Evolutionary conservation across 2,797 vertebrate species (phyloP), one percentile per base, ranked within the genome.

Genomic region (Galagoides demidoff): DNA sequence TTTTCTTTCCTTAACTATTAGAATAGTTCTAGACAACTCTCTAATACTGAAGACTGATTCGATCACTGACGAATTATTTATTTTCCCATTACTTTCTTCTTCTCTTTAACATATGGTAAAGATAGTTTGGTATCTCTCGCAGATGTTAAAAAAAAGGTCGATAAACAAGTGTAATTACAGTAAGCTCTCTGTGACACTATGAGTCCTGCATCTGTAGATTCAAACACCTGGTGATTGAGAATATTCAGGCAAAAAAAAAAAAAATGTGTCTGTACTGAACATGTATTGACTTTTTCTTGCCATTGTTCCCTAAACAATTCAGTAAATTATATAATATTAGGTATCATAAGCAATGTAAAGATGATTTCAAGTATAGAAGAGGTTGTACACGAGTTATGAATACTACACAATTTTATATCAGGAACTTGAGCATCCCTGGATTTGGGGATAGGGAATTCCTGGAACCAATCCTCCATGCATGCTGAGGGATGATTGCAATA

Each of bases 61-160:
- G 55, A 68, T 49, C 87, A 78, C 19, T 34, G 37, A 83, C 78
- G 13, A 83, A 25, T n/a, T 76, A 90, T 89, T 85, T 90, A 88
- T 4, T 14, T 85, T 13, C 2, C 61, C 31, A 85, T 59, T 84
- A 57, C 23, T 37, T 84, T 88, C 49, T 11, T 81, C 49, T 88
- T 85, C n/a, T 70, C 73, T 89, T 31, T 29, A 81, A 63, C 5
- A 78, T 86, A 86, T 27, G 7, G 25, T 83, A 90, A 52, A 61
- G n/a, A 76, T 61, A 85, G 22, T 57, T 70, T 90, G 64, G 25
- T 5, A 6, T 76, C 0, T 74, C 2, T 85, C 78, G 59, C 57
- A 63, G 39, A 76, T 88, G 27, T 61, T 55, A 55, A 16, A 22
- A 19, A 70, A 57, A 89, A 83, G n/a, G 43, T 92, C 63, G 71